A percentile compares a stretch with the other conserved stretches of the same genome.
phyloP scores from a whole-genome alignment of 23 tunicate species.

The Botrylloides violaceus region DNA sequence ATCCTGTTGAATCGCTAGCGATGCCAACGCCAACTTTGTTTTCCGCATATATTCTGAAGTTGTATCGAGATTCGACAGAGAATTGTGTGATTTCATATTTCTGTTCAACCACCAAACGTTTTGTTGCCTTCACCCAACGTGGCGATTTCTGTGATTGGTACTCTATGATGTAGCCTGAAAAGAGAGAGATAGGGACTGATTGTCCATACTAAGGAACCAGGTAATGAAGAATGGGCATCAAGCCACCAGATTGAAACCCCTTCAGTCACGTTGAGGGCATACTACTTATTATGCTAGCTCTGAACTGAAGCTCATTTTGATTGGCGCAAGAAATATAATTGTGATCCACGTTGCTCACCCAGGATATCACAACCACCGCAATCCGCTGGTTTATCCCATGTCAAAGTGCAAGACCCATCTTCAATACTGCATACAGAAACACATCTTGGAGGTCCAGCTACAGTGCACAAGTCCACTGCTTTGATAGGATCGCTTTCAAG shows the following conservation, averaged over 20 bases:
- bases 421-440: constrained; percentile 39
- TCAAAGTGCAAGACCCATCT: constrained; percentile 55
- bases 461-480: constrained; percentile 51
- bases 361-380: constrained; percentile 64
- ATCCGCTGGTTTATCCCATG: constrained; percentile 64
- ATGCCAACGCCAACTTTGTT: constrained; percentile 81
- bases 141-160: constrained; percentile 60
- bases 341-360: not conserved
- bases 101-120: constrained; percentile 37
- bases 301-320: too few species aligned
- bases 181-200: too few species aligned
- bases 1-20: constrained; percentile 59
- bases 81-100: constrained; percentile 38
- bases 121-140: constrained; percentile 77
- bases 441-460: constrained; percentile 51
- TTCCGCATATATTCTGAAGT: constrained; percentile 87
- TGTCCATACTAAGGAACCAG: too few species aligned
- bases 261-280: too few species aligned
- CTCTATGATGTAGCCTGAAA: constrained; percentile 80
- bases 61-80: constrained; percentile 51
- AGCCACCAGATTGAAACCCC: too few species aligned
- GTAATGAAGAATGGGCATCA: too few species aligned
- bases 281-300: too few species aligned
- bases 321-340: not conserved
- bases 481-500: constrained; percentile 49